Percentiles rank a stretch among this genome's conserved stretches.
phyloP scores from a whole-genome alignment of 2,888 invertebrate genomes.

The Parasteatoda lunata region DNA sequence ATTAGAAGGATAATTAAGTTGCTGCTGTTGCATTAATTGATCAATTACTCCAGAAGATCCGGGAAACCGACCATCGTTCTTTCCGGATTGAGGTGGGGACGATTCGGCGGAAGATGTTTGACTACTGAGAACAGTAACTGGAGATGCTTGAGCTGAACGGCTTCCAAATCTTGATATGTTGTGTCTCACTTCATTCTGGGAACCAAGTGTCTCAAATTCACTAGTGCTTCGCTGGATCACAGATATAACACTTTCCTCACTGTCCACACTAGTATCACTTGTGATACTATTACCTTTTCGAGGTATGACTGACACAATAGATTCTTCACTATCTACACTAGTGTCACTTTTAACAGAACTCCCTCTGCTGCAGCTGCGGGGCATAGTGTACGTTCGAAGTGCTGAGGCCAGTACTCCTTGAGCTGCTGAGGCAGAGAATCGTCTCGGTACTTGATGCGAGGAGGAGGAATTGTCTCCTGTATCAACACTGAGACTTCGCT shows the following conservation, averaged over 20 bases:
- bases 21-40: conserved; percentile 56
- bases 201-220: conserved; percentile 52
- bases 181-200: conserved; percentile 45
- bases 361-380: conserved; percentile 59
- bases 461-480: conserved; percentile 54
- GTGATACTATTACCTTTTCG: conserved; percentile 81
- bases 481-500: conserved; percentile 70
- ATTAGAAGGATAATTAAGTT: conserved; percentile 7
- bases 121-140: conserved; percentile 64
- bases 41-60: conserved; percentile 46
- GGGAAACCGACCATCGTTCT: conserved; percentile 59
- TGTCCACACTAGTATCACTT: conserved; percentile 94
- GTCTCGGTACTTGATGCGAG: conserved; percentile 50
- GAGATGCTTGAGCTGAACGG: conserved; percentile 68
- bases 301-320: conserved; percentile 70
- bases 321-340: conserved; percentile 71
- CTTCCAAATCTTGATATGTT: conserved; percentile 58
- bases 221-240: conserved; percentile 79
- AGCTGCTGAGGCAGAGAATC: conserved; percentile 70
- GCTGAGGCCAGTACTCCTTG: conserved; percentile 48
- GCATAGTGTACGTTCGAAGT: conserved; percentile 44
- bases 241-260: conserved; percentile 93
- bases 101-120: conserved; percentile 65
- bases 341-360: conserved; percentile 69
- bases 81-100: conserved; percentile 63